A percentile compares a stretch with the other conserved stretches of the same genome.
Conservation (phyloP, 2,113 vertebrate genomes). For the Grammomys surdaster region DNA sequence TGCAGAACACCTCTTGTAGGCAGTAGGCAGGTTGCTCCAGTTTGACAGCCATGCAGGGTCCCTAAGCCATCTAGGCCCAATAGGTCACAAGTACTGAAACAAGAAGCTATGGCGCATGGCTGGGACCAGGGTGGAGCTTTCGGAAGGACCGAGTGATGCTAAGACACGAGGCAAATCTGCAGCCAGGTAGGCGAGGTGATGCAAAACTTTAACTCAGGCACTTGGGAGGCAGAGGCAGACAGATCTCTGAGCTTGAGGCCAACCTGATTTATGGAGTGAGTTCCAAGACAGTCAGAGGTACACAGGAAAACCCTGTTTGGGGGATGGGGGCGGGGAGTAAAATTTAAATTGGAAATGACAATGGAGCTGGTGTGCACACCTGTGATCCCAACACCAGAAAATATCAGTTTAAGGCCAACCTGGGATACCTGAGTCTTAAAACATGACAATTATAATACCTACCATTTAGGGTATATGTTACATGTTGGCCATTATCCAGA, state of each 20-base stretch:
- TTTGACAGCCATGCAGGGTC: not conserved
- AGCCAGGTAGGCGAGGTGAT: not conserved
- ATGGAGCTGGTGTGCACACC: too few species aligned
- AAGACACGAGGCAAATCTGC: not conserved
- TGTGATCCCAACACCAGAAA: not conserved
- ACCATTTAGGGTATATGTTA: too few species aligned
- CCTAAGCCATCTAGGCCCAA: not conserved
- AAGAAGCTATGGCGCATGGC: accelerated
- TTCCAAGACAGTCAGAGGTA: not conserved
- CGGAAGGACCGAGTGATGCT: not conserved
- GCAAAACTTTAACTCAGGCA: not conserved
- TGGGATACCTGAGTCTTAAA: not conserved
- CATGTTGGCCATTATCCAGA: not conserved
- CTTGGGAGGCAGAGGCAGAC: not conserved
- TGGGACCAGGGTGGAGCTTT: not conserved
- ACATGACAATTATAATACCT: not conserved
- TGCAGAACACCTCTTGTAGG: not conserved
- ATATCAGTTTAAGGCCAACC: not conserved
- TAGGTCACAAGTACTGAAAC: too few species aligned
- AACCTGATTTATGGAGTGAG: not conserved
- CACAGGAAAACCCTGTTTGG: not conserved
- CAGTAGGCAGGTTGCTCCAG: not conserved
- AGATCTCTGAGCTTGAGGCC: not conserved
- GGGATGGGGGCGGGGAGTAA: not conserved
- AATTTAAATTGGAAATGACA: not conserved